These are phyloP conservation scores for Glomeris marginata DNA, from an alignment of 2,888 invertebrate species.

Conservation along the genomic window DNA sequence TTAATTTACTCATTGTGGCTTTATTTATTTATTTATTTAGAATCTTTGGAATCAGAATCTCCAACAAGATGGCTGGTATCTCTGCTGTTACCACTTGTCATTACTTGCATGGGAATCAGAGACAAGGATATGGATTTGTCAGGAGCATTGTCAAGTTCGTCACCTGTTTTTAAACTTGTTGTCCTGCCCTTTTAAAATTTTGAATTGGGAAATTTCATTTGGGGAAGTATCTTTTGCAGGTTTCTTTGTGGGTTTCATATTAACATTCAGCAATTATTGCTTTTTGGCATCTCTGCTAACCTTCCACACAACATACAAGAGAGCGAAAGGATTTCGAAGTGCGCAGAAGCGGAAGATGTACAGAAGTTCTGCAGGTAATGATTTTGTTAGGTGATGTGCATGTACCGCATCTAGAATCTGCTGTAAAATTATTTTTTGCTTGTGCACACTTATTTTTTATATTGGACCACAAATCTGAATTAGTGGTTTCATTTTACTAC, in stretches of 20 bases:
- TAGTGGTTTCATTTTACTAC: not conserved
- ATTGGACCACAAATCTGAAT: too few relatives aligned
- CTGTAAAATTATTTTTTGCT: too few relatives aligned
- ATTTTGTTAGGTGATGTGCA: too few relatives aligned
- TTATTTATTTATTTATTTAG: constrained; percentile 4
- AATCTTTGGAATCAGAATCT: constrained; percentile 31
- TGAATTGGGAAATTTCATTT: not conserved
- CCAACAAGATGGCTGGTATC: constrained; percentile 51
- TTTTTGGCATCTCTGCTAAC: constrained; percentile 54
- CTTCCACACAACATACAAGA: constrained; percentile 66
- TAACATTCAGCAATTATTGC: constrained; percentile 61
- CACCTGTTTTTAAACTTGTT: not conserved
- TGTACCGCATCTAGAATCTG: too few relatives aligned
- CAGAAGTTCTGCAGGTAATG: constrained; percentile 62
- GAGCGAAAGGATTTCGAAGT: constrained; percentile 59
- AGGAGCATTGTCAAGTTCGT: constrained; percentile 46
- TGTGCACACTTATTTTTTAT: too few relatives aligned
- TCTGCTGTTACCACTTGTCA: constrained; percentile 45
- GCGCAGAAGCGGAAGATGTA: constrained; percentile 45
- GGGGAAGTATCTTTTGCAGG: constrained; percentile 32
- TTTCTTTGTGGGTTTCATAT: constrained; percentile 52
- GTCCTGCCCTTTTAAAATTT: constrained; percentile 15
- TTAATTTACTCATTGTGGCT: not conserved
- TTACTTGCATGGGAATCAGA: constrained; percentile 50
- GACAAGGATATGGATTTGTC: constrained; percentile 51